Evolutionary conservation across 2,888 invertebrate genomes (phyloP).

Genomic region (Cryptocephalus moraei): DNA sequence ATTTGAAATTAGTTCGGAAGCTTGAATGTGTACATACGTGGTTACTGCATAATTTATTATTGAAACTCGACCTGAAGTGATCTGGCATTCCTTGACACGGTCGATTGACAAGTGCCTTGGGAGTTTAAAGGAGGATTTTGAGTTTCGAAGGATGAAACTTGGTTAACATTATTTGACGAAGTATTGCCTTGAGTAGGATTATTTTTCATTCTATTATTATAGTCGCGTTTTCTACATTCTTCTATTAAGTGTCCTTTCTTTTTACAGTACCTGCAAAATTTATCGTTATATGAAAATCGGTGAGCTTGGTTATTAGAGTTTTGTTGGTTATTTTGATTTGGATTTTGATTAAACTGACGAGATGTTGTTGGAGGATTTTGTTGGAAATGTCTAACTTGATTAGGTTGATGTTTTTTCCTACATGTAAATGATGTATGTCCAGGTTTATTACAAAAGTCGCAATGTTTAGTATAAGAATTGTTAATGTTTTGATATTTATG

Average conservation of each 20-base stretch:
- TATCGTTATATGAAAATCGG: no score
- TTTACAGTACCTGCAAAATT: no score
- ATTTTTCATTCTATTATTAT: background rate
- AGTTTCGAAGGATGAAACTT: no score
- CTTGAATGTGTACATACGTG: slow-evolving; percentile 1
- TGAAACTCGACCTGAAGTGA: slow-evolving; percentile 6
- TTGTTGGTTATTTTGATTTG: background rate
- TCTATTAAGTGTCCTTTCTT: no score
- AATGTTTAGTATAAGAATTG: slow-evolving; percentile 4
- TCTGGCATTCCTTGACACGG: slow-evolving; percentile 3
- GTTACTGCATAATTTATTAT: slow-evolving; percentile 4
- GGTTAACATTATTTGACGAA: no score
- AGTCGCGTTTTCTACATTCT: no score
- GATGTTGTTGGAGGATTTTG: no score
- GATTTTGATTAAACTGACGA: slow-evolving; percentile 1
- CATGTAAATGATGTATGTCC: slow-evolving; percentile 8
- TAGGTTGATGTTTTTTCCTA: slow-evolving; percentile 1
- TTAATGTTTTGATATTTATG: slow-evolving; percentile 9
- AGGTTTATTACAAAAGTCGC: slow-evolving; percentile 6
- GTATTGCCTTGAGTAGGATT: no score
- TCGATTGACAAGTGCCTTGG: slow-evolving; percentile 5
- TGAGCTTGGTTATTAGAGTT: background rate
- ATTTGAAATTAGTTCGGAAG: background rate
- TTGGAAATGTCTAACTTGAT: no score
- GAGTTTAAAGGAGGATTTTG: no score